Evolutionary conservation across 2,113 vertebrate genomes (phyloP).

Genomic region (Thamnaconus septentrionalis): DNA sequence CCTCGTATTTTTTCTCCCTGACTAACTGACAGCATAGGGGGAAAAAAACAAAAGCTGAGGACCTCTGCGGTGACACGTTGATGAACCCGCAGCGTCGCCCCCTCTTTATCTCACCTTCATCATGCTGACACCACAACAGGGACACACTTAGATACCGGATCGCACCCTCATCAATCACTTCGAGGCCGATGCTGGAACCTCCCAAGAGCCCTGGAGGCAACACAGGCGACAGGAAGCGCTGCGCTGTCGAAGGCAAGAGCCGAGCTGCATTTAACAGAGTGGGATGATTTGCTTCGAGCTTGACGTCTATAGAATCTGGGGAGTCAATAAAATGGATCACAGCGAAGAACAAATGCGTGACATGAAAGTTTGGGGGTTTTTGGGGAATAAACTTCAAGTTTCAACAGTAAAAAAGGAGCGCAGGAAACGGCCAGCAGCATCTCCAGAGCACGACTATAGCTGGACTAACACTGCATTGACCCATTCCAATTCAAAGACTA

Average conservation of each 20-base stretch:
- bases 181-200: constrained; percentile 1
- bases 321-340: too few species aligned
- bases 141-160: constrained; percentile 6
- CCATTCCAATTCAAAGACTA: too few species aligned
- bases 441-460: too few species aligned
- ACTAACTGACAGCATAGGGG: constrained; percentile 1
- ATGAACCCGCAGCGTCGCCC: constrained; percentile 16
- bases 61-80: constrained; percentile 1
- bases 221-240: background rate
- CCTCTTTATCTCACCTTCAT: constrained; percentile 13
- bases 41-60: constrained; percentile 15
- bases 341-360: too few species aligned
- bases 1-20: too few species aligned
- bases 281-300: too few species aligned
- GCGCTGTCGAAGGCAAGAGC: background rate
- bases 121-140: constrained; percentile 8
- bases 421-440: too few species aligned
- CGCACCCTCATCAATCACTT: constrained; percentile 12
- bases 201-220: constrained; percentile 1
- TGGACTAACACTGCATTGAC: too few species aligned
- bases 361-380: too few species aligned
- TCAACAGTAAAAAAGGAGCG: too few species aligned
- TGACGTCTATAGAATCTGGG: too few species aligned
- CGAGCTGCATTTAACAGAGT: background rate
- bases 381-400: too few species aligned